A percentile compares a stretch with the other conserved stretches of the same genome.
Evolutionary conservation across 2,113 vertebrate species (phyloP).

Genomic region (Trematocara zebra): DNA sequence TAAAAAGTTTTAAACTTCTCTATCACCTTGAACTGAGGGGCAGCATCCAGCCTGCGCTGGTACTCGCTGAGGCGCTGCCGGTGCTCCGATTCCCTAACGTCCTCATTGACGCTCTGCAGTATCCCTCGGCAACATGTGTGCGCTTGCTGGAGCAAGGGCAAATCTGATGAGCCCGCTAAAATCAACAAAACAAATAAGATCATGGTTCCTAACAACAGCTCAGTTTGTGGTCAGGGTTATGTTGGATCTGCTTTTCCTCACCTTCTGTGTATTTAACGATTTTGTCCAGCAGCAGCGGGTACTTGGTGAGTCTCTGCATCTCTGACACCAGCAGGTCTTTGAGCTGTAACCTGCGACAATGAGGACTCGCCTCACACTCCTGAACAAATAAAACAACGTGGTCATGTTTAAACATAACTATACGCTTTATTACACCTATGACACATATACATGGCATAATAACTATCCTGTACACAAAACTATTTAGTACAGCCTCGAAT

Average conservation of each 20-base stretch:
- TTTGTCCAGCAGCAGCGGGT: conserved; percentile 88
- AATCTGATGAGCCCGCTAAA: conserved; percentile 74
- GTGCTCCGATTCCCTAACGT: conserved; percentile 82
- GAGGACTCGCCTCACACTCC: conserved; percentile 83
- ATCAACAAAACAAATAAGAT: not conserved
- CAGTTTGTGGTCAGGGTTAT: not conserved
- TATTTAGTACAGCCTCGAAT: accelerated
- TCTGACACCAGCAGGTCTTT: conserved; percentile 89
- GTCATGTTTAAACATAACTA: not conserved
- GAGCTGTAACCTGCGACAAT: conserved; percentile 90
- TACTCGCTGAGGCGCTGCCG: conserved; percentile 80
- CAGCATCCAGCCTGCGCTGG: conserved; percentile 86
- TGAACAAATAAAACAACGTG: not conserved
- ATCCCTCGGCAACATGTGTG: conserved; percentile 84
- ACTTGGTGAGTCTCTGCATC: conserved; percentile 94
- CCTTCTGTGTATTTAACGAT: conserved; percentile 86
- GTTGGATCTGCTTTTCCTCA: conserved; percentile 26
- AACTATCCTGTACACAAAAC: not conserved
- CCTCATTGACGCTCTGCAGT: conserved; percentile 83
- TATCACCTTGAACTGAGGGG: conserved; percentile 83
- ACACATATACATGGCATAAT: not conserved
- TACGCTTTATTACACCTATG: not conserved
- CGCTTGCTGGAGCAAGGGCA: conserved; percentile 77
- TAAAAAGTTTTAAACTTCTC: not conserved
- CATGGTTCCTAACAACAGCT: not conserved